A percentile compares a stretch with the other conserved stretches of the same genome.
These are phyloP conservation scores for Polydrusus pterygomalis DNA, from an alignment of 2,888 invertebrate genomes.

Conservation along the genomic window DNA sequence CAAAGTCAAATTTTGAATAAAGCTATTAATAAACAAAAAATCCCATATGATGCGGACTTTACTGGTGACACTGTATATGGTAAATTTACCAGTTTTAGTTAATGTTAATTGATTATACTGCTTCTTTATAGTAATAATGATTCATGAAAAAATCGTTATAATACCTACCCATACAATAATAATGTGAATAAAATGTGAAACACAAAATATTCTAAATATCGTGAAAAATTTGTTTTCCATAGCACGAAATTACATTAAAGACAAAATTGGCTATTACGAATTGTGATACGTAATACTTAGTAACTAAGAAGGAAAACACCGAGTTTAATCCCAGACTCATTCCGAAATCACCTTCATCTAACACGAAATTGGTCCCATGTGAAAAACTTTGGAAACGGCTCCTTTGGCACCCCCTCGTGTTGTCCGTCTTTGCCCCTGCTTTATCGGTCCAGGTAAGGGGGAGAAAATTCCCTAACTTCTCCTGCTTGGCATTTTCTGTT, in stretches of 20 bases:
- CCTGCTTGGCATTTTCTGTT: constrained; percentile 36
- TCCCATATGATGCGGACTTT: no score
- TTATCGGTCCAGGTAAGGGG: constrained; percentile 43
- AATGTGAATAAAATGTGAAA: no score
- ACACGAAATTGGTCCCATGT: constrained; percentile 43
- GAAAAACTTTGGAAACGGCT: constrained; percentile 33
- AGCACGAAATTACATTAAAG: constrained; percentile 29
- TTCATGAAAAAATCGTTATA: no score
- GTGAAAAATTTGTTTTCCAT: no score
- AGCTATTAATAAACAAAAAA: no score
- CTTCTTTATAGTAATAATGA: no score
- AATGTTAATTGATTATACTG: no score
- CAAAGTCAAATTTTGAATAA: no score
- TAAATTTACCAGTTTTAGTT: no score
- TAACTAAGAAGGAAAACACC: constrained; percentile 37
- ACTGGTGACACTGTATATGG: no score
- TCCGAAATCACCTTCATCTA: constrained; percentile 38
- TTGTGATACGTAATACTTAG: constrained; percentile 40
- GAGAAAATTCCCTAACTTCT: constrained; percentile 30
- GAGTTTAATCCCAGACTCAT: constrained; percentile 37
- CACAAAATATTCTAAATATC: no score
- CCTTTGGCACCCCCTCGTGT: constrained; percentile 34
- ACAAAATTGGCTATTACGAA: constrained; percentile 35
- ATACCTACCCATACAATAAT: no score
- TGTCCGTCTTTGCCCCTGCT: constrained; percentile 36